Percentiles rank a stretch among this genome's conserved stretches.
These are phyloP conservation scores for Quadroppia sp. DNA, from an alignment of 2,888 invertebrate genomes.

Conservation along the genomic window DNA sequence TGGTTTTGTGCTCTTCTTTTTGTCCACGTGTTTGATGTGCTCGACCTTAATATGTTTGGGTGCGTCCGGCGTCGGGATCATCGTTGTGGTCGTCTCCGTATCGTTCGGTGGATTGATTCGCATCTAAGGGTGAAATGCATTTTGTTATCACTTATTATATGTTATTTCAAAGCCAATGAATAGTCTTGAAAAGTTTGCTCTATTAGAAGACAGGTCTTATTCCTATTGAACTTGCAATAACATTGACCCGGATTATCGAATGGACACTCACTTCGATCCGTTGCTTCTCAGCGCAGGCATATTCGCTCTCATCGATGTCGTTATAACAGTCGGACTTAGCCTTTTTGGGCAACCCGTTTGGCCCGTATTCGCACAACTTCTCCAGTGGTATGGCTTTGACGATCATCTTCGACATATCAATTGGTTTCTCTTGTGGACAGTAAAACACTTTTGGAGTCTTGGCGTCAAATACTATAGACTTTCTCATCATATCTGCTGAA, in stretches of 20 bases:
- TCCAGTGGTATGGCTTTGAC: slow-evolving; percentile 60
- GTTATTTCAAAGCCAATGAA: no score
- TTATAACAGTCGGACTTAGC: slow-evolving; percentile 74
- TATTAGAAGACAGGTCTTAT: no score
- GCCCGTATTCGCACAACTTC: slow-evolving; percentile 70
- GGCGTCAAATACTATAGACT: slow-evolving; percentile 72
- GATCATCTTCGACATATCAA: slow-evolving; percentile 64
- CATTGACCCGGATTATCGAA: no score
- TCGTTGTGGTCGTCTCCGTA: slow-evolving; percentile 46
- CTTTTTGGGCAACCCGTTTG: slow-evolving; percentile 62
- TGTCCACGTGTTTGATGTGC: slow-evolving; percentile 20
- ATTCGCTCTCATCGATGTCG: slow-evolving; percentile 72
- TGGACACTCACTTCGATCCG: slow-evolving; percentile 64
- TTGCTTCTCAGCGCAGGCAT: slow-evolving; percentile 74
- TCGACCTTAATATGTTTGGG: slow-evolving; percentile 43
- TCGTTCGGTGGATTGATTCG: slow-evolving; percentile 48
- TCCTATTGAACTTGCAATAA: no score
- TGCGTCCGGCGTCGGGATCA: slow-evolving; percentile 45
- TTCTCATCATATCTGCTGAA: slow-evolving; percentile 65
- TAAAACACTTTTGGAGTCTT: slow-evolving; percentile 74
- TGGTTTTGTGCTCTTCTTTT: slow-evolving; percentile 41
- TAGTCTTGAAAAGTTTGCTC: no score
- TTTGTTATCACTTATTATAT: no score
- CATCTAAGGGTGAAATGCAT: slow-evolving; percentile 41
- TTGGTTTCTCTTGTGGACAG: slow-evolving; percentile 72